Evolutionary conservation across 2,888 invertebrate species (phyloP), one percentile per base, ranked within the genome.

Genomic region (Acrobeloides nanus): DNA sequence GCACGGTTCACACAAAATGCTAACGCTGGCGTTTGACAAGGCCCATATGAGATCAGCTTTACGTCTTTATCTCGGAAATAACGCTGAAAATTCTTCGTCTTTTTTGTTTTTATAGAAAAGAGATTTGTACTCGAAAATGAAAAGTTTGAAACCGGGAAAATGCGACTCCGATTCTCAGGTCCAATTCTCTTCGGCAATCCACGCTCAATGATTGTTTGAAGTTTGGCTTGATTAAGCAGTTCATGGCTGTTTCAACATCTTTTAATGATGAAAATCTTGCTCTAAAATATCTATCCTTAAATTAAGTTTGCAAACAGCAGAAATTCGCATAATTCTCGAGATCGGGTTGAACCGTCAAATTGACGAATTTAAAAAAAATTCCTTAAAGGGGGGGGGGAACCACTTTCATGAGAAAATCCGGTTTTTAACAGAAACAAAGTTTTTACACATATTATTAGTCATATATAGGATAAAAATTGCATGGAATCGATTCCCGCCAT

Each of bases 1-100:
- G 95, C 93, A 5, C 95, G 81, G 72, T 90, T 88, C 0, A 97
- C 97, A 78, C 97, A 97, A 77, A 97, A 95, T 1, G 93, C 95
- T 4, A 97, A 79, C 0, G 97, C 97, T 0, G 97, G 97, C 0
- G 95, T 97, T 78, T 97, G 97, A 71, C 97, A 97, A 1, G 97
- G 97, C 0, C 97, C 97, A 73, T 90, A 97, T 0, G 93, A 95
- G 72, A 97, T 92, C 1, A 95, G 80, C 0, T 88, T 86, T 3
- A 92, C 88, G 77, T 97, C 95, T 53, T 97, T 79, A 76, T 95
- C 89, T 17, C 95, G 93, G 10, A 39, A 35, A 41, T 12, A 6
- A 40, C 45, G 8, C 35, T 10, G 15, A 35, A 35, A 10, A 10
- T 35, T 35, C 15, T 8, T 29, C 10, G 10, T 29, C 10, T 12